phyloP scores from a whole-genome alignment of 2,888 invertebrate species.

The Macrosoma leucophasiata region DNA sequence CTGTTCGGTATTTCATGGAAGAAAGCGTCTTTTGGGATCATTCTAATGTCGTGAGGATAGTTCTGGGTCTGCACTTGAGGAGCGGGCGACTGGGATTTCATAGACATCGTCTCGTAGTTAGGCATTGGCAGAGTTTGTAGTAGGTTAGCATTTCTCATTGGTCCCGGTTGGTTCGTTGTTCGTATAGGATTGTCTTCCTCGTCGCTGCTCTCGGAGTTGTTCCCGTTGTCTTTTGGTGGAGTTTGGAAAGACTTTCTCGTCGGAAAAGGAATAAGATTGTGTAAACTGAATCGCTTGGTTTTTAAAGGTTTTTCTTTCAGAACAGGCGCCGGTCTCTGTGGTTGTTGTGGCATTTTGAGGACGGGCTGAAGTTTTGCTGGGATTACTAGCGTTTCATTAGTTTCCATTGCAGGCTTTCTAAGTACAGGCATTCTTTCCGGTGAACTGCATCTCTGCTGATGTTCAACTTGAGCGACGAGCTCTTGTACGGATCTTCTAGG shows the following conservation, averaged over 20 bases:
- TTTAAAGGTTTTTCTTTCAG: constrained; percentile 67
- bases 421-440: constrained; percentile 52
- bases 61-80: constrained; percentile 38
- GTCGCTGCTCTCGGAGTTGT: constrained; percentile 76
- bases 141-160: constrained; percentile 72
- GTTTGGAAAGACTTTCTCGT: constrained; percentile 67
- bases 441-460: constrained; percentile 55
- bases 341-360: constrained; percentile 65
- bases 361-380: constrained; percentile 39
- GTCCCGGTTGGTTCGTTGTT: constrained; percentile 64
- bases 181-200: constrained; percentile 71
- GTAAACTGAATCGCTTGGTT: constrained; percentile 66
- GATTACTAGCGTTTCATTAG: constrained; percentile 32
- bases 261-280: constrained; percentile 70
- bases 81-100: constrained; percentile 57
- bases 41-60: constrained; percentile 42
- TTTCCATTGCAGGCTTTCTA: constrained; percentile 53
- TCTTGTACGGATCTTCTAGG: constrained; percentile 77
- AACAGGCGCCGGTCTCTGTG: constrained; percentile 62
- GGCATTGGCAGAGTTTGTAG: constrained; percentile 70
- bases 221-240: constrained; percentile 64
- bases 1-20: constrained; percentile 77
- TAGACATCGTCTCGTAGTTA: constrained; percentile 74
- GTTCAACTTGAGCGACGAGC: constrained; percentile 78
- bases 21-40: constrained; percentile 77